Conservation (phyloP, 2,797 vertebrate genomes). For the Netta rufina region DNA sequence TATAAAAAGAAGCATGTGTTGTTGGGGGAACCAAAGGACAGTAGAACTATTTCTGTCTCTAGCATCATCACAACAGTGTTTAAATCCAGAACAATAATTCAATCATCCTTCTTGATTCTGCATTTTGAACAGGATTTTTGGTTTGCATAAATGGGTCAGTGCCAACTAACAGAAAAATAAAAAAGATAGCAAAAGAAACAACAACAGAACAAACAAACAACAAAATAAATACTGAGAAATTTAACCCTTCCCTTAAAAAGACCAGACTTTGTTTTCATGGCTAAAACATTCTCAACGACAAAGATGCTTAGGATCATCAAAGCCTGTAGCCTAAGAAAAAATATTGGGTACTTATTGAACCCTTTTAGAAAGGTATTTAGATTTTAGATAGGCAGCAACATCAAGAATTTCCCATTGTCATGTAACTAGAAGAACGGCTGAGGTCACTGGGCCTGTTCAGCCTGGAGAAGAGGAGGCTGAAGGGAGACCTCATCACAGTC, state of each 20-base stretch:
- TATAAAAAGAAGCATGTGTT: not conserved
- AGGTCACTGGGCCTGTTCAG: no score
- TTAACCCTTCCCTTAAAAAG: not conserved
- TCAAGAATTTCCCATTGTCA: not conserved
- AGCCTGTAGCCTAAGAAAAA: not conserved
- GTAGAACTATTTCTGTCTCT: not conserved
- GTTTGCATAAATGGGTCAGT: not conserved
- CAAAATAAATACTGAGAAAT: not conserved
- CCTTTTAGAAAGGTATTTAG: not conserved
- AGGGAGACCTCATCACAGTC: no score
- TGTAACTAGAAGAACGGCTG: not conserved
- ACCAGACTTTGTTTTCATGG: not conserved
- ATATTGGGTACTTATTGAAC: rapidly evolving
- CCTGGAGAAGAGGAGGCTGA: no score
- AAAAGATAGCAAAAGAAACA: not conserved
- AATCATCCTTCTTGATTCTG: not conserved
- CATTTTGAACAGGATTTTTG: not conserved
- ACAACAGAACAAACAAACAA: rapidly evolving
- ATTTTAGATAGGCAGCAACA: not conserved
- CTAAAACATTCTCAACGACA: not conserved
- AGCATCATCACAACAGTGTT: not conserved
- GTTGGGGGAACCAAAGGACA: not conserved
- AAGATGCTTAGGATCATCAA: not conserved
- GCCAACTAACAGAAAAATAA: not conserved
- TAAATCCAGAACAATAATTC: not conserved